These are phyloP conservation scores for Mythimna loreyi DNA, from an alignment of 2,888 invertebrate genomes.

Conservation along the genomic window DNA sequence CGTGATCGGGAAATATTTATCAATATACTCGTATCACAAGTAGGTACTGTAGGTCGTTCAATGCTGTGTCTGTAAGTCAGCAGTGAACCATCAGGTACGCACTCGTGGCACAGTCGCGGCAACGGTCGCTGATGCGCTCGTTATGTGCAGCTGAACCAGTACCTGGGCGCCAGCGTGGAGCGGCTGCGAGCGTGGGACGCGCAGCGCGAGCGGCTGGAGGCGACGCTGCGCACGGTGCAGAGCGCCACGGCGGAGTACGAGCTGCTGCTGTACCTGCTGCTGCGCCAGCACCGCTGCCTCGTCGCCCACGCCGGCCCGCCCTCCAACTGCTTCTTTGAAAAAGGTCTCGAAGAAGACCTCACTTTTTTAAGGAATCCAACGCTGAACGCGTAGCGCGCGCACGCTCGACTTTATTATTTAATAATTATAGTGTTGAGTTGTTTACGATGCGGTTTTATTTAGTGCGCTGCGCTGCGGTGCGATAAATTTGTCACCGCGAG, in stretches of 20 bases:
- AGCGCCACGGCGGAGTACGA: constrained; percentile 83
- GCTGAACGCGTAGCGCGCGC: constrained; percentile 55
- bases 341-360: constrained; percentile 68
- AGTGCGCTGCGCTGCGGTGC: constrained; percentile 33
- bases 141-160: constrained; percentile 72
- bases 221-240: constrained; percentile 77
- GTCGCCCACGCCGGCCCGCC: constrained; percentile 61
- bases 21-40: background rate
- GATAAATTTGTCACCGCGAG: constrained; percentile 50
- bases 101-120: background rate
- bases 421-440: constrained; percentile 66
- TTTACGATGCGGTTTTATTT: constrained; percentile 58
- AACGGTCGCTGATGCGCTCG: constrained; percentile 18
- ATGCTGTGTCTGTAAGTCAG: too few species aligned
- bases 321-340: constrained; percentile 71
- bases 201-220: constrained; percentile 79
- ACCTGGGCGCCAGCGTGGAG: constrained; percentile 73
- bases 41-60: background rate
- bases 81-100: background rate
- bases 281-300: constrained; percentile 76
- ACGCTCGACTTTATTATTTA: constrained; percentile 53
- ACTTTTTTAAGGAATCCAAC: constrained; percentile 65
- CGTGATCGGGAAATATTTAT: constrained; percentile 2
- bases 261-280: constrained; percentile 80
- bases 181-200: constrained; percentile 79